phyloP scores from a whole-genome alignment of 2,113 vertebrate species.

The Steatornis caripensis region DNA sequence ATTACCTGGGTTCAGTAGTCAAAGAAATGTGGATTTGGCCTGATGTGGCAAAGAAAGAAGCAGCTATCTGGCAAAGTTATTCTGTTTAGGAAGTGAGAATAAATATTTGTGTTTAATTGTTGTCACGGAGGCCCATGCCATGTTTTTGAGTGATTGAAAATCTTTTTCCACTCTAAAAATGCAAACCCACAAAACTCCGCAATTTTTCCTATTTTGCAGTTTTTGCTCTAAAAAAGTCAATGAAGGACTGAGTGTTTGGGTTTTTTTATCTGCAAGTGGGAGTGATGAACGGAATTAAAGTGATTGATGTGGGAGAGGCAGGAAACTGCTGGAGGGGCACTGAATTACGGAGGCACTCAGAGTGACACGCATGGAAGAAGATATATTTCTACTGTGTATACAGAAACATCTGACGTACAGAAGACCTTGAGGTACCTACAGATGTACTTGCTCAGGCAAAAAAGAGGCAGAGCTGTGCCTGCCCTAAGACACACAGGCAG shows the following conservation, averaged over 20 bases:
- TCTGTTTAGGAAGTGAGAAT: background rate
- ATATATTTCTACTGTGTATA: accelerated
- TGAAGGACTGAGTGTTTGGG: background rate
- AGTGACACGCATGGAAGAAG: background rate
- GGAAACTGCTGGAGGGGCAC: background rate
- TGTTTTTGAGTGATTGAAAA: background rate
- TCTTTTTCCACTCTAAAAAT: background rate
- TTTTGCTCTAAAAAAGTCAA: background rate
- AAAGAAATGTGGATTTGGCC: background rate
- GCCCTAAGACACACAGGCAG: background rate
- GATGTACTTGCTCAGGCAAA: background rate
- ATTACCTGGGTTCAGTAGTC: background rate
- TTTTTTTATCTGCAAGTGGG: background rate
- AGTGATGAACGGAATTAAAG: background rate
- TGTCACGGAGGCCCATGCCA: background rate
- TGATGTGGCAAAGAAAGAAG: background rate
- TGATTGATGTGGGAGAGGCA: background rate
- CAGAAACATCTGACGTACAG: background rate
- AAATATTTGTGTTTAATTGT: background rate
- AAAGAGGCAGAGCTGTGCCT: background rate
- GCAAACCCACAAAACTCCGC: background rate
- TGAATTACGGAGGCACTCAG: background rate
- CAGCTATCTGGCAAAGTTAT: background rate
- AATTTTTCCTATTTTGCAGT: background rate
- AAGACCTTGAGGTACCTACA: background rate